Evolutionary conservation across 2,113 vertebrate species (phyloP).

Genomic region (Xenus cinereus): DNA sequence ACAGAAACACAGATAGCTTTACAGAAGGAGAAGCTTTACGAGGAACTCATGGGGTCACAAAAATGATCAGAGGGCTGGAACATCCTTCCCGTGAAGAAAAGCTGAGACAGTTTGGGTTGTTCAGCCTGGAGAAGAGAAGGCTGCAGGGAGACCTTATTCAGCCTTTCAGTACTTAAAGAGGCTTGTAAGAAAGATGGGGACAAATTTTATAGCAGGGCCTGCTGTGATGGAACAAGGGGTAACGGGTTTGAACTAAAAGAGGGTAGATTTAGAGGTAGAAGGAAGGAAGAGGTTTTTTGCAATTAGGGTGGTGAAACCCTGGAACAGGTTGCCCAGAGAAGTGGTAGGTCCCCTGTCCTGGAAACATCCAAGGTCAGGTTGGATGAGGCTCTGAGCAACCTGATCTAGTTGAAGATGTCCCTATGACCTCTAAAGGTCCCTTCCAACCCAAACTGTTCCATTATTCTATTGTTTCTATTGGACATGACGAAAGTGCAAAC

Average conservation of each 20-base stretch:
- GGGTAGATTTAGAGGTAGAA: background rate
- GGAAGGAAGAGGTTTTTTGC: background rate
- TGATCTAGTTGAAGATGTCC: background rate
- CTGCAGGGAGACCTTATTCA: accelerated
- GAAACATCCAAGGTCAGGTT: background rate
- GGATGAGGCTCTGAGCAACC: background rate
- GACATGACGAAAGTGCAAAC: background rate
- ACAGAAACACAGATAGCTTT: background rate
- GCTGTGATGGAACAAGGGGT: background rate
- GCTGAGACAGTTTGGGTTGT: background rate
- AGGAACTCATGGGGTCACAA: background rate
- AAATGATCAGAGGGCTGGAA: background rate
- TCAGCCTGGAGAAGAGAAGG: background rate
- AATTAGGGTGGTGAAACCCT: background rate
- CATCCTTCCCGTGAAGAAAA: background rate
- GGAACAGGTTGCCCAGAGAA: background rate
- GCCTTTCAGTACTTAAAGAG: background rate
- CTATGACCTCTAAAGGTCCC: background rate
- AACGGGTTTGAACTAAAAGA: background rate
- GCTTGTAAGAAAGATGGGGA: background rate
- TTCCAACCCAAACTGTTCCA: background rate
- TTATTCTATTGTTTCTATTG: background rate
- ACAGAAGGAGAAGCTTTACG: background rate
- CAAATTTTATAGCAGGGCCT: background rate
- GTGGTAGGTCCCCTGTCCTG: background rate